Percentiles rank a stretch among this genome's conserved stretches.
Conservation (phyloP, 2,888 invertebrate genomes). For the Acanthosepion pharaonis region DNA sequence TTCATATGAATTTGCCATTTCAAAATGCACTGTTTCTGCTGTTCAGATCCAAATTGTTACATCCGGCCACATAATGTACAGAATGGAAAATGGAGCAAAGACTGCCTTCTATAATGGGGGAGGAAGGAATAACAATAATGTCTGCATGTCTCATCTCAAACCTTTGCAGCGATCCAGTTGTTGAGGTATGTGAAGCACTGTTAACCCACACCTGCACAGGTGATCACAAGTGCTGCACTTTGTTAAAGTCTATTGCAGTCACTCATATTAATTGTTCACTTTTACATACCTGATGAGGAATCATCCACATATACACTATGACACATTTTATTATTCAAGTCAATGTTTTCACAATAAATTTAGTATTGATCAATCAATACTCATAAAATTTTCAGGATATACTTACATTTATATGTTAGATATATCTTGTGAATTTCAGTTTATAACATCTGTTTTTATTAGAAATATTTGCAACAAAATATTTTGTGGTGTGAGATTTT, state of each 20-base stretch:
- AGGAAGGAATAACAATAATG: conserved; percentile 43
- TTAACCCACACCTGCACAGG: not conserved
- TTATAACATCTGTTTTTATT: too few relatives aligned
- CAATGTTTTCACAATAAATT: too few relatives aligned
- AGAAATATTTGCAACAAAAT: too few relatives aligned
- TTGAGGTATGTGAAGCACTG: conserved; percentile 45
- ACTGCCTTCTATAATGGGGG: conserved; percentile 46
- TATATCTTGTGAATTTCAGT: too few relatives aligned
- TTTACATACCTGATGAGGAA: not conserved
- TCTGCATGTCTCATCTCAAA: conserved; percentile 45
- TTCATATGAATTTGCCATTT: not conserved
- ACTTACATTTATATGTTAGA: too few relatives aligned
- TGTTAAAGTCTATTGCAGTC: not conserved
- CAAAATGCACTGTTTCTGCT: conserved; percentile 43
- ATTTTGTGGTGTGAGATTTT: too few relatives aligned
- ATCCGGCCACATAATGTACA: conserved; percentile 46
- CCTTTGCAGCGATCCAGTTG: conserved; percentile 44
- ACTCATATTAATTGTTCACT: not conserved
- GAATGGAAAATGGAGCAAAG: conserved; percentile 46
- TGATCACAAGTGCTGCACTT: conserved; percentile 23
- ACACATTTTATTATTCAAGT: too few relatives aligned
- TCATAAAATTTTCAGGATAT: too few relatives aligned
- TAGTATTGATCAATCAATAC: too few relatives aligned
- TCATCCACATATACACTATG: too few relatives aligned
- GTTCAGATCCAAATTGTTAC: conserved; percentile 47